Evolutionary conservation across 2,113 vertebrate genomes (phyloP), one percentile per base, ranked within the genome.

Genomic region (Carassius gibelio): DNA sequence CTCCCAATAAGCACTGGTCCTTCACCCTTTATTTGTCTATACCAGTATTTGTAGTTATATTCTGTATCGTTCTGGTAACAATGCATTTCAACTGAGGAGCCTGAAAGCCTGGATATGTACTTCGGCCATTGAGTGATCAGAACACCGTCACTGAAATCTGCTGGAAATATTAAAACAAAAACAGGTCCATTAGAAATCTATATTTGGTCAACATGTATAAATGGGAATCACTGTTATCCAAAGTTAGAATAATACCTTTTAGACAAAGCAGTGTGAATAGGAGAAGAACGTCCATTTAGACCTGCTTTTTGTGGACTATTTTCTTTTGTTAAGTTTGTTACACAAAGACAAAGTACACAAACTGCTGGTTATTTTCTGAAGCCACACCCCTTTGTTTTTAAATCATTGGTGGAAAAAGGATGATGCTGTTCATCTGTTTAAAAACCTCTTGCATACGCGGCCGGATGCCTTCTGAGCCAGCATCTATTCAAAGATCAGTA

Each of bases 41-140:
- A 87, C 89, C 88, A 90, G 74, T 87, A 90, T 52, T 75, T 79
- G 68, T 86, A 88, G 17, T 84, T 26, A 81, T 89, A 89, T 23
- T 86, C 83, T 21, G 86, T 88, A 8, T 88, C 74, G 30, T 90
- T 89, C 48, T 88, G 89, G 36, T 83, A 85, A 88, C 88, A 89
- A 69, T 87, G 75, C 79, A 88, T 86, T 57, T 83, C 62, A 55
- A 78, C 61, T 34, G 86, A 74, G 5, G 45, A 50, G 17, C 19
- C 45, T 42, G 55, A 21, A 17, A 17, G 8, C 36, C 7, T 76
- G 83, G 23, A 72, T 30, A 88, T 85, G 59, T 76, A 57, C 77
- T 61, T 61, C 0, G 85, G 86, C 84, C 88, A 89, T 52, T 90
- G 89, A 80, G 82, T 88, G 66, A 90, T 90, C 66, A 87, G 38